Conservation (phyloP, 2,888 invertebrate genomes). For the Sesamia inferens region DNA sequence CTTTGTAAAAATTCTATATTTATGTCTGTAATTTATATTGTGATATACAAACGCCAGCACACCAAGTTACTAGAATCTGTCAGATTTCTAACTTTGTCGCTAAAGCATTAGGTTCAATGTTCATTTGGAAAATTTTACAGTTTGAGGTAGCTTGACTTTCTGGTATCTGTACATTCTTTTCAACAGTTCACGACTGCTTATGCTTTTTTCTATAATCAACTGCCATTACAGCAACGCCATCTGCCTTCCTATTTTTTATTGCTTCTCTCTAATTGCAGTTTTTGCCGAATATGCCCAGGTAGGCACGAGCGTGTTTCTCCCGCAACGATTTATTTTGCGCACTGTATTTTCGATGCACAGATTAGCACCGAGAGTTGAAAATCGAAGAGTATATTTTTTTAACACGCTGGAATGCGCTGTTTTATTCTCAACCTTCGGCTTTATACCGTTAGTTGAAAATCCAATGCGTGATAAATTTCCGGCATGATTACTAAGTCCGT, state of each 20-base stretch:
- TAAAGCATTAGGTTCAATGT: too few relatives aligned
- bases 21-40: too few relatives aligned
- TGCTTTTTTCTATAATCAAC: background rate
- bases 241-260: conserved; percentile 8
- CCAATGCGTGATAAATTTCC: background rate
- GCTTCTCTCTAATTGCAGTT: background rate
- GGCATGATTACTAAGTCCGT: background rate
- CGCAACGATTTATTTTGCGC: background rate
- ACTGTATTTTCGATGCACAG: background rate
- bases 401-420: background rate
- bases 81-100: too few relatives aligned
- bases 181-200: background rate
- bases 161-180: too few relatives aligned
- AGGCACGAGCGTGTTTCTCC: background rate
- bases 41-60: too few relatives aligned
- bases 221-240: background rate
- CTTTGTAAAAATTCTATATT: too few relatives aligned
- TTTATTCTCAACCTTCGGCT: background rate
- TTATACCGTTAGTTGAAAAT: background rate
- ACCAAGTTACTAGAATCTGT: too few relatives aligned
- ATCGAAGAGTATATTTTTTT: background rate
- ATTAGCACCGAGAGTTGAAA: background rate
- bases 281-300: conserved; percentile 1
- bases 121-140: too few relatives aligned
- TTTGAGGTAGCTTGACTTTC: too few relatives aligned